Evolutionary conservation across 2,113 vertebrate species (phyloP), one percentile per base, ranked within the genome.

Genomic region (Heloderma charlesbogerti): DNA sequence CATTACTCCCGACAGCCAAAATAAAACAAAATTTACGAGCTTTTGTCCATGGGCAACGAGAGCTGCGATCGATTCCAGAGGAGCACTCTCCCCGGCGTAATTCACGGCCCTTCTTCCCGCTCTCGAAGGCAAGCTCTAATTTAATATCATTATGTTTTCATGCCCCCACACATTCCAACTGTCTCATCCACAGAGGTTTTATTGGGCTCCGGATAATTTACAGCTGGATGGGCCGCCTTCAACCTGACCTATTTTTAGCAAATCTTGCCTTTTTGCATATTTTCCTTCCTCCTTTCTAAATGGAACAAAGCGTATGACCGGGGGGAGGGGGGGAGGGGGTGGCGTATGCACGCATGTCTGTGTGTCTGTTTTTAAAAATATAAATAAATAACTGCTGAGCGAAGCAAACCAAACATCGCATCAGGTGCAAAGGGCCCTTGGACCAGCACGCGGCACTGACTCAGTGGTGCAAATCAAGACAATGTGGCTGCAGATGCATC

Each of bases 81-180:
- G 91, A 83, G 93, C 95, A 94, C 94, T 94, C 91, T 94, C 94
- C 84, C 10, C 67, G 82, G 91, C 93, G 92, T 95, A 95, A 96
- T 96, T 97, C 96, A 95, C 94, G 95, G 84, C 88, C 84, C 89
- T 94, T 93, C 94, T 91, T 94, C 91, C 92, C 63, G 34, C 92
- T 94, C 72, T 83, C 16, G 94, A 95, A 95, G 95, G 96, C 95
- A 94, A 95, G 93, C 92, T 92, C 94, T 96, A 95, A 96, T 96
- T 96, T 96, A 96, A 96, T 95, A 97, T 95, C 96, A 97, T 97
- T 96, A 96, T 97, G 94, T 95, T 95, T 97, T 96, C 95, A 95
- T 96, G 95, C 96, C 95, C 94, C 95, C 95, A 94, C 96, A 95
- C 93, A 96, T 96, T 96, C 94, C 93, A 79, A 94, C 95, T 95